Percentiles rank a stretch among this genome's conserved stretches.
Conservation (phyloP, 2,797 vertebrate genomes). For the Coregonus ussuriensis region DNA sequence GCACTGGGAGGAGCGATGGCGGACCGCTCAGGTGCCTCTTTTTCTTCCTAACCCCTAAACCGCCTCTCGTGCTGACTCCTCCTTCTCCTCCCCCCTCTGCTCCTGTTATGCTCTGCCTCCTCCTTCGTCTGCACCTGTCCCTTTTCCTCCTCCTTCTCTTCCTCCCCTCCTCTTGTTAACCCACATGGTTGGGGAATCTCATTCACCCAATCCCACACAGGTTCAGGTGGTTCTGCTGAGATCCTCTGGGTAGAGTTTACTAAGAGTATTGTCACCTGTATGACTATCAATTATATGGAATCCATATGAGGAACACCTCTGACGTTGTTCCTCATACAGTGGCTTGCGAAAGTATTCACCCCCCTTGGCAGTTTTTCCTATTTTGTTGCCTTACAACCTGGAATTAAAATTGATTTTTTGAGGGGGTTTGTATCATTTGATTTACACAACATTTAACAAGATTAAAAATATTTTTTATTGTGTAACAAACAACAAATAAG, state of each 20-base stretch:
- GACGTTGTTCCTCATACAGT: too few relatives aligned
- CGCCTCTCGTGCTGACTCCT: conserved; percentile 10
- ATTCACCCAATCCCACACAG: conserved; percentile 12
- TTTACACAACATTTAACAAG: too few relatives aligned
- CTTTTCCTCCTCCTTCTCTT: background rate
- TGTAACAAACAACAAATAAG: too few relatives aligned
- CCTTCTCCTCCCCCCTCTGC: conserved; percentile 8
- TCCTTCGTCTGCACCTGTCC: too few relatives aligned
- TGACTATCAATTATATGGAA: background rate
- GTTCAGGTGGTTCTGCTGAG: background rate
- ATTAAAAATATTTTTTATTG: too few relatives aligned
- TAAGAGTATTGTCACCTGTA: background rate
- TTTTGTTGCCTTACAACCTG: too few relatives aligned
- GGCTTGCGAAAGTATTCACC: too few relatives aligned
- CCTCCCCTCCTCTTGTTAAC: conserved; percentile 15
- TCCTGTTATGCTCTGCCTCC: conserved; percentile 42
- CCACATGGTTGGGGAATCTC: conserved; percentile 11
- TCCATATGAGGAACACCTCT: background rate
- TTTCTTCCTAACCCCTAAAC: conserved; percentile 6
- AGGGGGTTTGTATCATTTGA: too few relatives aligned
- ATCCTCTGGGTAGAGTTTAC: background rate
- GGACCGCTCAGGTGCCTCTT: conserved; percentile 68
- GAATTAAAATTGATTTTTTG: too few relatives aligned
- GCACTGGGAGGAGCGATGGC: conserved; percentile 76
- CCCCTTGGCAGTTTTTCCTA: too few relatives aligned